phyloP scores from a whole-genome alignment of 2,888 invertebrate species.

The Cryptocephalus moraei region DNA sequence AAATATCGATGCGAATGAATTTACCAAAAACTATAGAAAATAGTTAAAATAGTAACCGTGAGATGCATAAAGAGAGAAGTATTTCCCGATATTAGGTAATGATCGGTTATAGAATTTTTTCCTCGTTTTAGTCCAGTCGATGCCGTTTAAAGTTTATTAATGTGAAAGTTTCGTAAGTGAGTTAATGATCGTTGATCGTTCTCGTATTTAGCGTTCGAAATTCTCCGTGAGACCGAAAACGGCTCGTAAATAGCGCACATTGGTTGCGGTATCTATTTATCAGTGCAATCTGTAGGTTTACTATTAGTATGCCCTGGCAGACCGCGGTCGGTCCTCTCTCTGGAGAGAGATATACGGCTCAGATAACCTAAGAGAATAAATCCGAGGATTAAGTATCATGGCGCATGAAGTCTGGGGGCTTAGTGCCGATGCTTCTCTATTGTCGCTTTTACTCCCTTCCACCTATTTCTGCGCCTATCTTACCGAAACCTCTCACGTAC shows the following conservation, averaged over 20 bases:
- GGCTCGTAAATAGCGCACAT: constrained; percentile 32
- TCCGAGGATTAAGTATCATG: constrained; percentile 33
- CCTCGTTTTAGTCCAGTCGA: too few species aligned
- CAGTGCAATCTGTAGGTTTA: constrained; percentile 39
- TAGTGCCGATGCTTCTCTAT: neutral
- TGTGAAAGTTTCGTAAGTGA: too few species aligned
- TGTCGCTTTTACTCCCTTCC: neutral
- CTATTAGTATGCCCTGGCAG: constrained; percentile 38
- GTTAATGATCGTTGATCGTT: too few species aligned
- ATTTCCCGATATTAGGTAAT: too few species aligned
- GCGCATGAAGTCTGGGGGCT: constrained; percentile 27
- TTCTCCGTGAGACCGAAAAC: constrained; percentile 13
- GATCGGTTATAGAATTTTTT: too few species aligned
- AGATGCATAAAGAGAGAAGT: too few species aligned
- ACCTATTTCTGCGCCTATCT: too few species aligned
- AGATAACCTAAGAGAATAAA: constrained; percentile 40
- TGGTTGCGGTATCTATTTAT: constrained; percentile 38
- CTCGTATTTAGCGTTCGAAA: neutral
- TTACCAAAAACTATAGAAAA: too few species aligned
- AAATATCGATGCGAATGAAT: too few species aligned
- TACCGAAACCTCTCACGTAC: too few species aligned
- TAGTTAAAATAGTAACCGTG: too few species aligned
- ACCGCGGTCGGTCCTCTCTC: constrained; percentile 30
- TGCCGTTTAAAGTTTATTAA: too few species aligned
- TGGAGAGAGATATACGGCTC: constrained; percentile 37